Percentiles rank a stretch among this genome's conserved stretches.
Conservation (phyloP, 1,140 invertebrate genomes). For the Brevipalpus yothersi region DNA sequence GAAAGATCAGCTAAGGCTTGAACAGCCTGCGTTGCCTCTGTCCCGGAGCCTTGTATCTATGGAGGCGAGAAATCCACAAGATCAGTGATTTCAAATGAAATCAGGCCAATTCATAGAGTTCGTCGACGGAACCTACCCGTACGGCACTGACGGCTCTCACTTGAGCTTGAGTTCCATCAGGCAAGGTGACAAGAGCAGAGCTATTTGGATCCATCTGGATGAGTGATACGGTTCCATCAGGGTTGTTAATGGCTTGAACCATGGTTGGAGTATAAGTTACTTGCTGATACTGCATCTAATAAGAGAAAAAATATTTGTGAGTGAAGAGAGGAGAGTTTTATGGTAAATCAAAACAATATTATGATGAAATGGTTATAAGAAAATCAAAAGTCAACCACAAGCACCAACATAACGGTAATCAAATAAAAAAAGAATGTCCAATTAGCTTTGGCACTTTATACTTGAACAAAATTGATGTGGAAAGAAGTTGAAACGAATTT, state of each 20-base stretch:
- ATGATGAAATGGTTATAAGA: neutral
- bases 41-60: conserved; percentile 15
- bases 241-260: conserved; percentile 81
- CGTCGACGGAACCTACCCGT: conserved; percentile 18
- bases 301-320: neutral
- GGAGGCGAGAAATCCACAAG: neutral
- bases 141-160: conserved; percentile 67
- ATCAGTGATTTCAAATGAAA: neutral
- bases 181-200: conserved; percentile 64
- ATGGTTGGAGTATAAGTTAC: conserved; percentile 60
- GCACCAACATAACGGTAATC: neutral
- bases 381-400: neutral
- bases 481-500: neutral
- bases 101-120: neutral
- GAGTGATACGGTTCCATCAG: conserved; percentile 82
- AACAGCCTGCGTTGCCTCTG: conserved; percentile 33
- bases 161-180: conserved; percentile 82
- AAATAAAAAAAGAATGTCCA: neutral
- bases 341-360: neutral
- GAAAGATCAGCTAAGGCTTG: conserved; percentile 51
- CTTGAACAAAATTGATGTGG: neutral
- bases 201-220: conserved; percentile 86
- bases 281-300: conserved; percentile 14
- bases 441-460: too few species aligned
- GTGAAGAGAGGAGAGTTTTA: neutral